A percentile compares a stretch with the other conserved stretches of the same genome.
These are phyloP conservation scores for Heteractis magnifica DNA, from an alignment of 92 coral and sea anemone species.

Conservation along the genomic window DNA sequence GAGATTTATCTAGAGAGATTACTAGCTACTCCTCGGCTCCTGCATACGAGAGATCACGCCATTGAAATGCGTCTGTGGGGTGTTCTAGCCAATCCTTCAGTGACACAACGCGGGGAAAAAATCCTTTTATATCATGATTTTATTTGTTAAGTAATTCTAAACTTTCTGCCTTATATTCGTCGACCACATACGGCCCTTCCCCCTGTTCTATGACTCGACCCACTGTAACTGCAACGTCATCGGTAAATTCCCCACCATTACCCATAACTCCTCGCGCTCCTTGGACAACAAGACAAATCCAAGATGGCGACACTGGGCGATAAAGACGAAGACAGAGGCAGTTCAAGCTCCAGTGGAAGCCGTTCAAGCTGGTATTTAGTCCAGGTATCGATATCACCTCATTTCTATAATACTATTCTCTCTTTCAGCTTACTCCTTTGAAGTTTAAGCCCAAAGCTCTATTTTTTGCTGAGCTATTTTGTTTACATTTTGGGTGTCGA, in stretches of 20 bases:
- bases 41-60: no score
- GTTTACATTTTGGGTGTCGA: neutral
- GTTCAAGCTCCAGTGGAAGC: constrained; percentile 94
- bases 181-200: neutral
- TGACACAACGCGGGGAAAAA: no score
- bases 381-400: constrained; percentile 56
- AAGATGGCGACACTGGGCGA: constrained; percentile 87
- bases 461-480: neutral
- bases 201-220: neutral
- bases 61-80: no score
- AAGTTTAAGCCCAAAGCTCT: neutral
- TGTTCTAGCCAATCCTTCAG: no score
- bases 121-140: no score
- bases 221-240: neutral
- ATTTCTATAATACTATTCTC: neutral
- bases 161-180: no score
- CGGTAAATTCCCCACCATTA: neutral
- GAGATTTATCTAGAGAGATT: no score
- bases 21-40: no score
- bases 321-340: constrained; percentile 75
- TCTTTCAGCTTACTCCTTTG: neutral
- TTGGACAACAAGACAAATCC: constrained; percentile 39
- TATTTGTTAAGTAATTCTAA: no score
- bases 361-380: constrained; percentile 98
- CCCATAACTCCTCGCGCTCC: constrained; percentile 41